Evolutionary conservation across 2,888 invertebrate species (phyloP).

Genomic region (Epicampocera succincta): DNA sequence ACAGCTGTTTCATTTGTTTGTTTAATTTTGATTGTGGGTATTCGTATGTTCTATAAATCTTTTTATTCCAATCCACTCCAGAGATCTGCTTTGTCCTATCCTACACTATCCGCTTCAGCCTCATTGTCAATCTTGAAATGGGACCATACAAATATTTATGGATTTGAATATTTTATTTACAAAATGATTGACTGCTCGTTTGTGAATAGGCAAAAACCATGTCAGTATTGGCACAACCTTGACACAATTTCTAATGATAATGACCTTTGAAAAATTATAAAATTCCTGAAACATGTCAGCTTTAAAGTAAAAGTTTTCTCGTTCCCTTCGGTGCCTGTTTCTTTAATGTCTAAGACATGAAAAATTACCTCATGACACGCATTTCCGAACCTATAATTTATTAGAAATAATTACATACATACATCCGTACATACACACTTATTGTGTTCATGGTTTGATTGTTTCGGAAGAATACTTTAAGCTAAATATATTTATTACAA

Average conservation of each 20-base stretch:
- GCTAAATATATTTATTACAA: too few species aligned
- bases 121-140: background rate
- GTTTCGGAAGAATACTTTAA: too few species aligned
- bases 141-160: background rate
- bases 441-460: too few species aligned
- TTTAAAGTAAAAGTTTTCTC: too few species aligned
- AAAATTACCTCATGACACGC: too few species aligned
- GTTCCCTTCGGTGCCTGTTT: background rate
- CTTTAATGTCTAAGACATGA: too few species aligned
- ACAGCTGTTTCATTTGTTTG: conserved; percentile 20
- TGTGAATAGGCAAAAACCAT: conserved; percentile 6
- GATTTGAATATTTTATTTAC: background rate
- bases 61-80: too few species aligned
- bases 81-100: too few species aligned
- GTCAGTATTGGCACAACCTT: conserved; percentile 7
- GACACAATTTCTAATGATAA: conserved; percentile 20
- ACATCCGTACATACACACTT: too few species aligned
- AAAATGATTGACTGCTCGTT: conserved; percentile 27
- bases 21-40: background rate
- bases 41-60: conserved; percentile 2
- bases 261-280: background rate
- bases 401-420: too few species aligned
- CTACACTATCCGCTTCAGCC: background rate
- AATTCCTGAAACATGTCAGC: background rate
- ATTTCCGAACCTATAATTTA: too few species aligned